Evolutionary conservation across 2,113 vertebrate genomes (phyloP).

Genomic region (Egretta garzetta): DNA sequence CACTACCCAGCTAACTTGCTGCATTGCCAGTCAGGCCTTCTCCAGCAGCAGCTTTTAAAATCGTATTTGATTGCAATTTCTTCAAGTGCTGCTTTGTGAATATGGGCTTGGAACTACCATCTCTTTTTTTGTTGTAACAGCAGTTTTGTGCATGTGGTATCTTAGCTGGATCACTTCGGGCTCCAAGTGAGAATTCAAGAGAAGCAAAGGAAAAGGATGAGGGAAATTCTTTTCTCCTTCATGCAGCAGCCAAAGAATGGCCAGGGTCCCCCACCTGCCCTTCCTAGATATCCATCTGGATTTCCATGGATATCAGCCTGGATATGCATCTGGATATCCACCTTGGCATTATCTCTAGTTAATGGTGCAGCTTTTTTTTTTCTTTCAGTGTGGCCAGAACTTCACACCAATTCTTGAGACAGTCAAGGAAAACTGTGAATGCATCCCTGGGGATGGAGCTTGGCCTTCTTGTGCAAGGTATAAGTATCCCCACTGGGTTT

Average conservation of each 20-base stretch:
- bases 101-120: neutral
- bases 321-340: neutral
- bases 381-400: neutral
- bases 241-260: neutral
- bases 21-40: neutral
- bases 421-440: neutral
- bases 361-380: neutral
- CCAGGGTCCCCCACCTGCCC: accelerated
- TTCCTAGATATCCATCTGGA: neutral
- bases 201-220: neutral
- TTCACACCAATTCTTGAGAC: neutral
- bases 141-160: neutral
- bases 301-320: neutral
- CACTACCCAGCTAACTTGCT: neutral
- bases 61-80: neutral
- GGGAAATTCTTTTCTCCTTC: neutral
- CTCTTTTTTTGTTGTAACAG: neutral
- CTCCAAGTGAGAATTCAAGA: neutral
- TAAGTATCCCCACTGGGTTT: neutral
- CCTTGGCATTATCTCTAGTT: neutral
- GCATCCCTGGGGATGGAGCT: neutral
- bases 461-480: neutral
- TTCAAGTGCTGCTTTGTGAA: neutral
- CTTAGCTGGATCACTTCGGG: neutral
- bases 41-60: neutral